phyloP scores from a whole-genome alignment of 2,888 invertebrate species.

The Folsomia manolachei region DNA sequence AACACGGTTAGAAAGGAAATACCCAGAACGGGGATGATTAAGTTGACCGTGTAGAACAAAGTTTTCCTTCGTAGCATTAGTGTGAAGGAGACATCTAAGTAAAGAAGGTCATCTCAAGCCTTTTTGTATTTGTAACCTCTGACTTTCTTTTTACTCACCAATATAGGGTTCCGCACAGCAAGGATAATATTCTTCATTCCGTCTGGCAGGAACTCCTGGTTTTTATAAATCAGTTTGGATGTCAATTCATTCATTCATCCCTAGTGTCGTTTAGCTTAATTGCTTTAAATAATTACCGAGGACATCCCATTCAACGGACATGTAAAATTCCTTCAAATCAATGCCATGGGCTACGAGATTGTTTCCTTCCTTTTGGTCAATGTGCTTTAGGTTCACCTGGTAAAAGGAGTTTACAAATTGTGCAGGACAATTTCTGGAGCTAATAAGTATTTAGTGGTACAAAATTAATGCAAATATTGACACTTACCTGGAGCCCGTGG shows the following conservation, averaged over 20 bases:
- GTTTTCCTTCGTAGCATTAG: not conserved
- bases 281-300: no score
- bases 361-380: not conserved
- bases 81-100: conserved; percentile 51
- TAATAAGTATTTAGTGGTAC: not conserved
- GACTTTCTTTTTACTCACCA: no score
- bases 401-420: not conserved
- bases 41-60: not conserved
- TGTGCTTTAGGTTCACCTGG: not conserved
- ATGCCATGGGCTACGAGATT: not conserved
- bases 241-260: no score
- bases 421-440: not conserved
- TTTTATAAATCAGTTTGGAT: no score
- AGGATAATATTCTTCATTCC: not conserved
- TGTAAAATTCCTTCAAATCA: not conserved
- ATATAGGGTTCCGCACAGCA: not conserved
- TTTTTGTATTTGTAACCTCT: no score
- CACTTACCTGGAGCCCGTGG: not conserved
- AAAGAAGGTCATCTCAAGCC: no score
- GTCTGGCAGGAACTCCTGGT: not conserved
- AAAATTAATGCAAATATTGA: not conserved
- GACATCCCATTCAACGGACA: not conserved
- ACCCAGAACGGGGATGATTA: not conserved
- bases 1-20: not conserved
- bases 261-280: no score